Conservation (phyloP, 2,888 invertebrate species). For the Eugnorisma glareosa region DNA sequence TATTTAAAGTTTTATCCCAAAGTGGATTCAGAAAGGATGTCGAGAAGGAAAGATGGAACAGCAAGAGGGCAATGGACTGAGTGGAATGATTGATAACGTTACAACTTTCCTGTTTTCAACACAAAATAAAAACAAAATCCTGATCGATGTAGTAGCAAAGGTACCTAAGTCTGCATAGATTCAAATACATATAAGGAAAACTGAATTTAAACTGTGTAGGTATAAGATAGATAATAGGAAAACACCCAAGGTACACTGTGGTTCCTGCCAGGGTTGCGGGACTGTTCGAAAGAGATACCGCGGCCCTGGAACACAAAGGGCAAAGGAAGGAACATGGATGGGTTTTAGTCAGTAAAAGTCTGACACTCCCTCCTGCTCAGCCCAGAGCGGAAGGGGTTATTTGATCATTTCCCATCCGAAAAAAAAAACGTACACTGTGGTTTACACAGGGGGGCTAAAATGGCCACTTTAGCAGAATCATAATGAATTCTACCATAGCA, state of each 20-base stretch:
- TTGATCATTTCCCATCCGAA: too few species aligned
- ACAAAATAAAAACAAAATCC: slow-evolving; percentile 4
- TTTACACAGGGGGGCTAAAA: too few species aligned
- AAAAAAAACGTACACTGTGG: too few species aligned
- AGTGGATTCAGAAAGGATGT: slow-evolving; percentile 2
- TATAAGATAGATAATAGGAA: neutral
- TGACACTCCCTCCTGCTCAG: too few species aligned
- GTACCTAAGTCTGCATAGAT: neutral
- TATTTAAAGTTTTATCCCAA: slow-evolving; percentile 10
- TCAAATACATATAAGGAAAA: neutral
- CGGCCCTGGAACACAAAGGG: too few species aligned
- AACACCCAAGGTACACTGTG: neutral
- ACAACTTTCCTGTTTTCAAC: neutral
- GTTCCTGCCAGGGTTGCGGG: too few species aligned
- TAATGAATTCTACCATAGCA: neutral
- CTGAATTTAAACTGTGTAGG: neutral
- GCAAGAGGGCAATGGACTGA: neutral
- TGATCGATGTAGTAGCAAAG: neutral
- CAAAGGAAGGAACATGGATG: too few species aligned
- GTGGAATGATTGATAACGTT: slow-evolving; percentile 19
- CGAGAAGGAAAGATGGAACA: neutral
- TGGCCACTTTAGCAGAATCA: too few species aligned
- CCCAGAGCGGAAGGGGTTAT: too few species aligned
- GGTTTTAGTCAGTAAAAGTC: too few species aligned
- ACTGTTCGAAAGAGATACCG: too few species aligned